Evolutionary conservation across 2,113 vertebrate species (phyloP), one percentile per base, ranked within the genome.

Genomic region (Meriones unguiculatus): DNA sequence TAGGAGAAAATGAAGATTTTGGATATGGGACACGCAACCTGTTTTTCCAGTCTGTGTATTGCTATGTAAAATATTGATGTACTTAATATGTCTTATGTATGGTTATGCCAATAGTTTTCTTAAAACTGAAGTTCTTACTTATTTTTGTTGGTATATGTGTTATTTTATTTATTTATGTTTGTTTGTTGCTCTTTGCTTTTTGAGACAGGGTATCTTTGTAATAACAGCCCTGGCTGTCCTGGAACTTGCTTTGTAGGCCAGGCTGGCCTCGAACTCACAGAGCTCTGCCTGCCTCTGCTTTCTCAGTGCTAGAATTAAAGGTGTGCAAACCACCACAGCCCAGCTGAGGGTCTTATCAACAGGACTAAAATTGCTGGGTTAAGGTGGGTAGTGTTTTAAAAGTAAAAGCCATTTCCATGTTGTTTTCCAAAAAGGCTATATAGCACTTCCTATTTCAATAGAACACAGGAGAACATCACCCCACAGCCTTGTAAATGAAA

Each of bases 341-440:
- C n/a, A 41, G n/a, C 20, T n/a, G 77, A 80, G n/a, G 25, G 28
- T 90, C 91, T 82, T 78, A 86, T 78, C 89, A 88, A 32, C 52
- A 87, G 12, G 62, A 72, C 70, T 78, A 92, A 88, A 64, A 25
- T 28, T 41, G 52, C 77, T 95, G 22, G 35, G 12, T 54, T 64
- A 94, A 94, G 28, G 65, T 32, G 14, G 35, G 72, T 80, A 41
- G 69, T 57, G 65, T 93, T 93, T 96, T 90, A 11, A 7, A 96
- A 89, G 69, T 82, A 92, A 92, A 35, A 94, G 28, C 64, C 59
- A 10, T 73, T 95, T 75, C 57, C 28, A 80, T 50, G 59, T 69
- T 96, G 69, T 75, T 85, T 96, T 87, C 57, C 81, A 75, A 92
- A 93, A 69, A 78, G 76, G 12, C 72, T 91, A 14, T 67, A 88